These are phyloP conservation scores for Nerophis lumbriciformis DNA, from an alignment of 2,113 vertebrate species.

Conservation along the genomic window DNA sequence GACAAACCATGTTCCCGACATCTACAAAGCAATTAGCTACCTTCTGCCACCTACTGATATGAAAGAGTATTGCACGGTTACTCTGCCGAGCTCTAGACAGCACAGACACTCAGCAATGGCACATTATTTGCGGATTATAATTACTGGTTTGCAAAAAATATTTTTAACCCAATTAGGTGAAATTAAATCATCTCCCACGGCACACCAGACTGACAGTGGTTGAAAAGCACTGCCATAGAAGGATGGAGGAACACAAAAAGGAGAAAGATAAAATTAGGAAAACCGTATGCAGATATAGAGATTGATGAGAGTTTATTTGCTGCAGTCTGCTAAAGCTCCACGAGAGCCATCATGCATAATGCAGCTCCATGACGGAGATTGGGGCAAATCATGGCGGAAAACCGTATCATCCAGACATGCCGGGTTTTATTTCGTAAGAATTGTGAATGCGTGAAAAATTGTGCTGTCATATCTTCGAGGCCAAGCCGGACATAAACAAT, in stretches of 20 bases:
- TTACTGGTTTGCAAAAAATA: too few relatives aligned
- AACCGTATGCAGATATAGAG: background rate
- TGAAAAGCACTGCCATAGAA: background rate
- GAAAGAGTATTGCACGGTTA: too few relatives aligned
- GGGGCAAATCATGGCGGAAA: slow-evolving; percentile 17
- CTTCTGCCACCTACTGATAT: too few relatives aligned
- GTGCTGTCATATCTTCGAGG: slow-evolving; percentile 22
- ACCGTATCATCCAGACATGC: slow-evolving; percentile 36
- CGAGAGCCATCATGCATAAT: slow-evolving; percentile 36
- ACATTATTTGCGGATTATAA: too few relatives aligned
- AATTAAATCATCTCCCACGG: too few relatives aligned
- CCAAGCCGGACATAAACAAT: slow-evolving; percentile 15
- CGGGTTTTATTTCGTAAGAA: slow-evolving; percentile 31
- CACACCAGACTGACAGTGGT: too few relatives aligned
- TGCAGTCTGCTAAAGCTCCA: slow-evolving; percentile 26
- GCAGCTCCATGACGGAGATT: slow-evolving; percentile 34
- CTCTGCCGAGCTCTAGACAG: too few relatives aligned
- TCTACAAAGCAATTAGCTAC: too few relatives aligned
- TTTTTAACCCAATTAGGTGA: too few relatives aligned
- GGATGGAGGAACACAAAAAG: slow-evolving; percentile 11
- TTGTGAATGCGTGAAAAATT: slow-evolving; percentile 14
- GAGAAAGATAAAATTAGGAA: background rate
- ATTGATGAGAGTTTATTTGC: slow-evolving; percentile 19
- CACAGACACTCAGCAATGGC: too few relatives aligned
- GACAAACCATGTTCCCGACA: too few relatives aligned